Percentiles rank a stretch among this genome's conserved stretches.
Conservation (phyloP, 2,113 vertebrate genomes). For the Chunga burmeisteri region DNA sequence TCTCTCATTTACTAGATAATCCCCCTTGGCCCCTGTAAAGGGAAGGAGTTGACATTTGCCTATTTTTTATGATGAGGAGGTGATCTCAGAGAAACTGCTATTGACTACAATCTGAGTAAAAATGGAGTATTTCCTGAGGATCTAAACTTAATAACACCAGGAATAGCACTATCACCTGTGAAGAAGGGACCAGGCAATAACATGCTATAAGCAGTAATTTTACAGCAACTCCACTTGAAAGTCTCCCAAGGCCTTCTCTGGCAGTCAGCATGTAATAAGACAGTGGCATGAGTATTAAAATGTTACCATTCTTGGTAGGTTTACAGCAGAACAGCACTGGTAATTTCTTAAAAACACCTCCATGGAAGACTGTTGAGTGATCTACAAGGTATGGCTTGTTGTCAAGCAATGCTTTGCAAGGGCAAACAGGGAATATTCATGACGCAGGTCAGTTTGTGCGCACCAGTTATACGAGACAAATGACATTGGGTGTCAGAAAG, state of each 20-base stretch:
- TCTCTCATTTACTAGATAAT: neutral
- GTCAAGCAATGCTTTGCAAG: slow-evolving; percentile 38
- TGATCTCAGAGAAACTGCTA: neutral
- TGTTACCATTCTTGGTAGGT: neutral
- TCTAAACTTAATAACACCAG: neutral
- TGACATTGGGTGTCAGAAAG: neutral
- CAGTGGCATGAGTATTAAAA: neutral
- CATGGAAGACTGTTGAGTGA: neutral
- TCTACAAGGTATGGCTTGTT: slow-evolving; percentile 8
- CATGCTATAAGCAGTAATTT: neutral
- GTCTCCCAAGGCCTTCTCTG: neutral
- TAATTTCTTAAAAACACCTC: neutral
- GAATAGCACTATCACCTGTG: neutral
- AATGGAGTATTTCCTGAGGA: neutral
- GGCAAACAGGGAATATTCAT: slow-evolving; percentile 43
- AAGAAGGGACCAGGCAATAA: neutral
- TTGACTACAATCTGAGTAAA: neutral
- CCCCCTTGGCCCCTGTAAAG: neutral
- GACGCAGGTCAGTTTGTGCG: slow-evolving; percentile 41
- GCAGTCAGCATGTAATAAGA: neutral
- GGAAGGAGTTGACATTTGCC: neutral
- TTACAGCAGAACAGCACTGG: neutral
- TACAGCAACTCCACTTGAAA: neutral
- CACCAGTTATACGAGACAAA: slow-evolving; percentile 24
- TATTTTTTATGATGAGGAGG: neutral